A percentile compares a stretch with the other conserved stretches of the same genome.
Evolutionary conservation across 2,888 invertebrate genomes (phyloP).

Genomic region (Scrobipalpa costella): DNA sequence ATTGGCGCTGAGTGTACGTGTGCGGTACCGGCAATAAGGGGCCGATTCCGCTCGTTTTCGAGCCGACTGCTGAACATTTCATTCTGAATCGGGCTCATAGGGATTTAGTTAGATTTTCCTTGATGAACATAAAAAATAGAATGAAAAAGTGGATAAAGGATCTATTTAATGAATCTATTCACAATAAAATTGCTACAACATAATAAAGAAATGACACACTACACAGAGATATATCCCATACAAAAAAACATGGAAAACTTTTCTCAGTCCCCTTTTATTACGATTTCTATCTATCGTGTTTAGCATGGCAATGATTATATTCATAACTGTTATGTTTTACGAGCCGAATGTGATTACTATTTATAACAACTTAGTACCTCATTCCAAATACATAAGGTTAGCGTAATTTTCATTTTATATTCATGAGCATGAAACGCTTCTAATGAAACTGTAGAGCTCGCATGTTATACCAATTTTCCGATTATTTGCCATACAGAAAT

Average conservation of each 20-base stretch:
- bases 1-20: conserved; percentile 9
- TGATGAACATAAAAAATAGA: background rate
- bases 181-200: background rate
- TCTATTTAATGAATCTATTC: background rate
- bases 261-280: too few relatives aligned
- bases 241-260: too few relatives aligned
- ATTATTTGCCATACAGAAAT: background rate
- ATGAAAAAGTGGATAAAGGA: background rate
- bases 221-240: too few relatives aligned
- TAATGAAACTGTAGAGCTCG: background rate
- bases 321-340: too few relatives aligned
- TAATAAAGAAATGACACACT: too few relatives aligned
- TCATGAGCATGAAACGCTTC: background rate
- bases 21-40: conserved; percentile 4
- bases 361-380: background rate
- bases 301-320: too few relatives aligned
- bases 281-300: too few relatives aligned
- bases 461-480: background rate
- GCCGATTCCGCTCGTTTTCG: conserved; percentile 5
- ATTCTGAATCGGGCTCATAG: background rate
- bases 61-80: background rate
- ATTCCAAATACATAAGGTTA: background rate
- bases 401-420: background rate
- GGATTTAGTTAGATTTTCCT: background rate
- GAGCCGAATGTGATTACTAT: too few relatives aligned